Evolutionary conservation across 53 echinoderm and acorn worm species (phyloP), one percentile per base, ranked within the genome.

Genomic region (Zoroaster sp.): DNA sequence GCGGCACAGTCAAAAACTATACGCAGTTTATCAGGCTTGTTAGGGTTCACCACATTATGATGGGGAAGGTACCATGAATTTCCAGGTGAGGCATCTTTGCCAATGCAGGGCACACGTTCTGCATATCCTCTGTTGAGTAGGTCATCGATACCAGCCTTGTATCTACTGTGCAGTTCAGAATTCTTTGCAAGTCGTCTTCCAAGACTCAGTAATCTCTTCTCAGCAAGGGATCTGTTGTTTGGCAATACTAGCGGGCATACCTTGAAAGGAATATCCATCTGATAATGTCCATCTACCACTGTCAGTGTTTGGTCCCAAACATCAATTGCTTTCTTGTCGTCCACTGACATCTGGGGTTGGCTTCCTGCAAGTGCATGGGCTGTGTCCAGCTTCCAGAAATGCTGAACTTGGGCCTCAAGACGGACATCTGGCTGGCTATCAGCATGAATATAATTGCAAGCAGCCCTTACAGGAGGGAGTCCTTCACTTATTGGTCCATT

Each of bases 1-100:
- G 93, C 72, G 3, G 91, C 94, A 81, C 94, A 93, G 38, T 91
- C 91, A 74, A 79, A 93, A 31, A 93, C 94, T n/a, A 87, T 80
- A 13, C 91, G 30, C 17, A 72, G 33, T 51, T 93, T 93, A 7
- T 81, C 90, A 20, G 59, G 59, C 69, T 93, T 93, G 38, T 72
- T 79, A 37, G 87, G 80, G 40, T 78, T 52, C n/a, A 93, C 12
- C 4, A 93, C 87, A 37, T 66, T 67, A 65, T 91, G 91, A 30
- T 94, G 94, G 8, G 91, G 94, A 12, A 91, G 33, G 45, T 91
- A 91, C 91, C 94, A 94, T 11, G 45, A 78, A 3, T 28, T 31
- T 6, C 83, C 83, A 15, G 31, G 31, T 36, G 66, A 11, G 8
- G 35, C 18, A 43, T 72, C 66, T 12, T 32, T 4, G 15, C 74